These are phyloP conservation scores for Marronus borbonicus DNA, from an alignment of 2,888 invertebrate genomes.

Conservation along the genomic window DNA sequence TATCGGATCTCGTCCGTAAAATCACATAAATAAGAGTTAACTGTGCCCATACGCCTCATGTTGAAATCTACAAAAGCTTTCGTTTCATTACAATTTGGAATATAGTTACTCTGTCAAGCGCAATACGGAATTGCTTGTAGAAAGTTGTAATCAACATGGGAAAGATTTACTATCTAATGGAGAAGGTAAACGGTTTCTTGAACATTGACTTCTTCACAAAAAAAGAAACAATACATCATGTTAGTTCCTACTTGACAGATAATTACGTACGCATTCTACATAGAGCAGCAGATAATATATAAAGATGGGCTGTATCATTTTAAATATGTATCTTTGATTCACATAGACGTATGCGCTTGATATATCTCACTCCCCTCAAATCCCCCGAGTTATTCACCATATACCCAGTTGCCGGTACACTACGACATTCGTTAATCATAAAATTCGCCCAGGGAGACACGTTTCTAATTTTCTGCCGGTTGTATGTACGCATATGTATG, in stretches of 20 bases:
- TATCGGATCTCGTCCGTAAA: no score
- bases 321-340: constrained; percentile 43
- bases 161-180: no score
- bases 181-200: no score
- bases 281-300: constrained; percentile 8
- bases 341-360: constrained; percentile 25
- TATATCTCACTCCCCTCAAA: constrained; percentile 29
- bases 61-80: no score
- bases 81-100: no score
- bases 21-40: no score
- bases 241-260: neutral
- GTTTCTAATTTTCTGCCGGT: constrained; percentile 48
- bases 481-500: constrained; percentile 14
- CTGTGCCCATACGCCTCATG: no score
- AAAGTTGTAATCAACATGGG: no score
- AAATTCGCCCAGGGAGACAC: constrained; percentile 51
- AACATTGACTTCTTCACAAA: neutral
- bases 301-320: constrained; percentile 1
- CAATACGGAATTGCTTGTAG: no score
- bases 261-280: constrained; percentile 20
- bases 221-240: neutral
- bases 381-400: constrained; percentile 25
- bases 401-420: constrained; percentile 21
- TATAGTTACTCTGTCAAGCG: no score
- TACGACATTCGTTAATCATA: constrained; percentile 50